phyloP scores from a whole-genome alignment of 2,113 vertebrate genomes.

The Pristiophorus japonicus region DNA sequence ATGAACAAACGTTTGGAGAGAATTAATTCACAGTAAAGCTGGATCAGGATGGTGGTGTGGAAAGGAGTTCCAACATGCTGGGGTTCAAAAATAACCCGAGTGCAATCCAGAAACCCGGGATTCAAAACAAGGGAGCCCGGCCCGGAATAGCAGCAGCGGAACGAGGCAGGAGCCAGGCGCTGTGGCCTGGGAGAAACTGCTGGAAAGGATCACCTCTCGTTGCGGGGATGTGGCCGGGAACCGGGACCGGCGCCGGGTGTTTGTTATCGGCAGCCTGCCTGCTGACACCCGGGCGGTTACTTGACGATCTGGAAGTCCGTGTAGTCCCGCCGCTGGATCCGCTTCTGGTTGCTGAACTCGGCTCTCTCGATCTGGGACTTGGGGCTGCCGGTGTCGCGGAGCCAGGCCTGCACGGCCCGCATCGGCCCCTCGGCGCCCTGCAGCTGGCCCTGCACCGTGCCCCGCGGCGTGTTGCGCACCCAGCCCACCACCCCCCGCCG shows the following conservation, averaged over 20 bases:
- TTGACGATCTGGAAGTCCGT: slow-evolving; percentile 73
- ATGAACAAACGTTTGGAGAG: background rate
- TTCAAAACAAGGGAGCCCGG: no score
- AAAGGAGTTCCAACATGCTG: background rate
- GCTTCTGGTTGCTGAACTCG: slow-evolving; percentile 76
- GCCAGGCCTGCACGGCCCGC: slow-evolving; percentile 78
- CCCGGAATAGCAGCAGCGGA: background rate
- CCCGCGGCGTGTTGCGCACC: slow-evolving; percentile 76
- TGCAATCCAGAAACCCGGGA: background rate
- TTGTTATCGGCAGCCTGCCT: no score
- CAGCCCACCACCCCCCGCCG: slow-evolving; percentile 83
- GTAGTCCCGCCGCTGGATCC: slow-evolving; percentile 60
- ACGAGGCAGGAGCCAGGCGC: no score
- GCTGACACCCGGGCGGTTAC: slow-evolving; percentile 44
- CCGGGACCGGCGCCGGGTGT: background rate
- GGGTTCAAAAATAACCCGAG: background rate
- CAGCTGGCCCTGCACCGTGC: slow-evolving; percentile 78
- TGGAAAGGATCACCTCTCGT: background rate
- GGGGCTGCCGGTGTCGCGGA: slow-evolving; percentile 75
- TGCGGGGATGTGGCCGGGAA: no score
- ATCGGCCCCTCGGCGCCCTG: slow-evolving; percentile 69
- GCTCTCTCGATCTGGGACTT: slow-evolving; percentile 72
- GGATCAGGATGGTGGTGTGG: no score
- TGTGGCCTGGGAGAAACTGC: background rate
- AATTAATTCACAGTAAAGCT: background rate